Conservation (phyloP, 2,888 invertebrate genomes). For the Eumacrocentrus americanus region DNA sequence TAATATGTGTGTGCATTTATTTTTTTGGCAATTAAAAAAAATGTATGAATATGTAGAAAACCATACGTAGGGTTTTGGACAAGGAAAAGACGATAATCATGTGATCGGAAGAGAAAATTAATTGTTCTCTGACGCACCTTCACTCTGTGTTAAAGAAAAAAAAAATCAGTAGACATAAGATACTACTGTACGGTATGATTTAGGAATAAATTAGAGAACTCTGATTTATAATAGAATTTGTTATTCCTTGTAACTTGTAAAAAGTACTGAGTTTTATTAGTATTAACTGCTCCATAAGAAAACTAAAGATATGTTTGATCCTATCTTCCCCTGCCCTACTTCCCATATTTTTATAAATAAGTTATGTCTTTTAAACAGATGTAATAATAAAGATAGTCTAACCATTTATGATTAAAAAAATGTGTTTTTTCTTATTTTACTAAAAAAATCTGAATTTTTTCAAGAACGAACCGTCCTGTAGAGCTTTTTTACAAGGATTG, state of each 20-base stretch:
- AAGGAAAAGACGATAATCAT: constrained; percentile 1
- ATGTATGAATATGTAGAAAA: constrained; percentile 3
- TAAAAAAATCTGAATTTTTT: constrained; percentile 53
- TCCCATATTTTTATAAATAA: constrained; percentile 57
- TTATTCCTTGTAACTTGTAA: constrained; percentile 61
- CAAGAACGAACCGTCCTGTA: constrained; percentile 37
- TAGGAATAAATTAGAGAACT: constrained; percentile 45
- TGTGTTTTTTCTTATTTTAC: constrained; percentile 46
- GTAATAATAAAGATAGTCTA: constrained; percentile 60
- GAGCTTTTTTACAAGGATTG: not conserved
- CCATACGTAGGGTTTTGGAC: constrained; percentile 9
- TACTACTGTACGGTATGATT: constrained; percentile 45
- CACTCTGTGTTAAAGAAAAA: constrained; percentile 48
- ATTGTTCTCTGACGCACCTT: constrained; percentile 37
- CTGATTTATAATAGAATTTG: constrained; percentile 56
- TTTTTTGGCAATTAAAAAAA: constrained; percentile 2
- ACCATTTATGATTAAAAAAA: constrained; percentile 55
- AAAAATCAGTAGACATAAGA: constrained; percentile 34
- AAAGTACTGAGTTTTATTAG: constrained; percentile 62
- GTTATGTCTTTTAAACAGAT: constrained; percentile 60
- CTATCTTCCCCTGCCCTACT: constrained; percentile 42
- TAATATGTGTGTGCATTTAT: not conserved
- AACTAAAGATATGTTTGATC: constrained; percentile 46
- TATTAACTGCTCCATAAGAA: constrained; percentile 56
- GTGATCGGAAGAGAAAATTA: constrained; percentile 14